Evolutionary conservation across 1,140 invertebrate species (phyloP), one percentile per base, ranked within the genome.

Genomic region (Cotesia typhae): DNA sequence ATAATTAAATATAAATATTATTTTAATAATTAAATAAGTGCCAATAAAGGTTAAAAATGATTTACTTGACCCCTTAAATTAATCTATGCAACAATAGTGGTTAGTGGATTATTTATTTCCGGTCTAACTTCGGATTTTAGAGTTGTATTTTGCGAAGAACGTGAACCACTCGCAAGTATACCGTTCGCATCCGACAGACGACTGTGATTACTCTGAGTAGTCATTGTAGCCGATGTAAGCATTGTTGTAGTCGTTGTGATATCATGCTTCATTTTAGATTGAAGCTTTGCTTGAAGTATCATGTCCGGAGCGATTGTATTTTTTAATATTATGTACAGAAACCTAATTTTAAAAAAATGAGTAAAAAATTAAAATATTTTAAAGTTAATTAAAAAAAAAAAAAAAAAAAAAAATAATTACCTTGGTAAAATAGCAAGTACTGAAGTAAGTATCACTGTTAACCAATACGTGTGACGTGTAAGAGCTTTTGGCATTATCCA

Each of bases 401-500:
- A 38, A 70, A 53, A 55, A 6, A 14, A n/a, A 2, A 14, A 20
- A 52, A 67, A 4, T 20, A 9, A 14, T 41, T 89, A 97, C 96
- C 96, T 94, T 52, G 96, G 96, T 75, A 96, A 85, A 38, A 97
- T 87, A 59, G 95, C 92, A 28, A 94, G 85, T 20, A 96, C 91
- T 38, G 92, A 90, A 55, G 93, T 91, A 57, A 98, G 82, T 41
- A 94, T 71, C 47, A 96, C 90, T 41, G 93, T 90, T 20, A 95
- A 88, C 92, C 95, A 97, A 89, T 95, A 96, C 9, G 91, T 87
- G 3, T 91, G 89, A 70, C 93, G 91, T 47, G 83, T 84, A 75
- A 97, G 89, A 28, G 94, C 92, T 80, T 91, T 90, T 82, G 94
- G 92, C 84, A 97, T 93, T 20, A 97, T 94, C 92, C 93, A 94